Conservation (phyloP, 2,113 vertebrate genomes). For the Odocoileus hemionus region DNA sequence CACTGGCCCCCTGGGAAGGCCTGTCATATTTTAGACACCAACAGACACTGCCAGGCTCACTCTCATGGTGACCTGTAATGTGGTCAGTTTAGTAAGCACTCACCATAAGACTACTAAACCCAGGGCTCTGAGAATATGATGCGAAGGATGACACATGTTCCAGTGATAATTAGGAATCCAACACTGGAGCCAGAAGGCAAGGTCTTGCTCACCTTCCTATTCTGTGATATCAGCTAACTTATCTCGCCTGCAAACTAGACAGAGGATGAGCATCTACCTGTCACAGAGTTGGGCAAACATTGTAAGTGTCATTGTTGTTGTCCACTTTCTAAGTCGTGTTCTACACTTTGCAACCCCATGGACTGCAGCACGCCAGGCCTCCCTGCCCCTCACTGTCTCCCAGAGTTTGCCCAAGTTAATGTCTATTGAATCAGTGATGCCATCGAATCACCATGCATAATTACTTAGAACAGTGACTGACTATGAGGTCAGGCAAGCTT, state of each 20-base stretch:
- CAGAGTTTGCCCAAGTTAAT: background rate
- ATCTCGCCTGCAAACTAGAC: background rate
- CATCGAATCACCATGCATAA: background rate
- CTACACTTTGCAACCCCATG: background rate
- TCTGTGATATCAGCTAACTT: background rate
- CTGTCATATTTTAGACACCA: background rate
- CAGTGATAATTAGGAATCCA: background rate
- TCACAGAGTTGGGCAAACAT: background rate
- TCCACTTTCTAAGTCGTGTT: background rate
- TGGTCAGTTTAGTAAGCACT: background rate
- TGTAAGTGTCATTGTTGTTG: background rate
- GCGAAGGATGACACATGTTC: background rate
- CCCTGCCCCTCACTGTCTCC: background rate
- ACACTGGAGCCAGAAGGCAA: background rate
- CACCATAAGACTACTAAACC: background rate
- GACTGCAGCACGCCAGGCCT: background rate
- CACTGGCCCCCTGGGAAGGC: background rate
- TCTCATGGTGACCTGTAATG: rapidly evolving
- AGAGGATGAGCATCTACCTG: rapidly evolving
- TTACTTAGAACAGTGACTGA: background rate
- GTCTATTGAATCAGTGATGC: background rate
- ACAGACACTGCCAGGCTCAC: background rate
- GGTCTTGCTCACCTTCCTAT: background rate
- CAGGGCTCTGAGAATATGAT: background rate
- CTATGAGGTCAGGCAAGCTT: background rate